Percentiles rank a stretch among this genome's conserved stretches.
Conservation (phyloP, 2,113 vertebrate genomes). For the Cavia porcellus region DNA sequence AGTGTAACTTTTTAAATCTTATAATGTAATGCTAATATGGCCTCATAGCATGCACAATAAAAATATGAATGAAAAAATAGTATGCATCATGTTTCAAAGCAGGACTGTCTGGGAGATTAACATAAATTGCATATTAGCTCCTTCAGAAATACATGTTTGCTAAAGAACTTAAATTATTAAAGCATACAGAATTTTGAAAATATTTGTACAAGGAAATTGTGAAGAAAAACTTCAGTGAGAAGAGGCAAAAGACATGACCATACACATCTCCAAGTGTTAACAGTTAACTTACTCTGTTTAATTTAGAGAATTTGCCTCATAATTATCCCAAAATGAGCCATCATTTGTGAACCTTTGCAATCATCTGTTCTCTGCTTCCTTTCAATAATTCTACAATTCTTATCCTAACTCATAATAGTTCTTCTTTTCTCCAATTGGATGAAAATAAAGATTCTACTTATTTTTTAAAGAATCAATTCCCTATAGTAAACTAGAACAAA, state of each 20-base stretch:
- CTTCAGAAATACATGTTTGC: constrained; percentile 1
- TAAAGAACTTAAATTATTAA: neutral
- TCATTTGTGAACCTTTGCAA: neutral
- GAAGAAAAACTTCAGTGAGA: neutral
- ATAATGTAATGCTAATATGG: neutral
- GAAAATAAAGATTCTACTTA: neutral
- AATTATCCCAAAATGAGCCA: neutral
- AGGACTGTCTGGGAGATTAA: neutral
- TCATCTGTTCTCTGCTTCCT: neutral
- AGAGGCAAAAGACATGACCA: neutral
- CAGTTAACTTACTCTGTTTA: neutral
- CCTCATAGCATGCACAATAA: neutral
- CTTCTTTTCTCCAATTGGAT: neutral
- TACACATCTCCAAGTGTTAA: neutral
- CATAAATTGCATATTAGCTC: neutral
- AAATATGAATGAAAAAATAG: neutral
- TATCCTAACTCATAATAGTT: neutral
- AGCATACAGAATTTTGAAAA: neutral
- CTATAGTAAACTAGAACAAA: neutral
- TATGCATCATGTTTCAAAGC: neutral
- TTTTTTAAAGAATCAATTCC: neutral
- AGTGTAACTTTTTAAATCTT: neutral
- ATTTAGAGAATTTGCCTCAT: neutral
- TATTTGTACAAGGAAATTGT: neutral
- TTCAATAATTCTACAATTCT: neutral